A percentile compares a stretch with the other conserved stretches of the same genome.
Conservation (phyloP, 2,888 invertebrate species). For the Microchrysa polita region DNA sequence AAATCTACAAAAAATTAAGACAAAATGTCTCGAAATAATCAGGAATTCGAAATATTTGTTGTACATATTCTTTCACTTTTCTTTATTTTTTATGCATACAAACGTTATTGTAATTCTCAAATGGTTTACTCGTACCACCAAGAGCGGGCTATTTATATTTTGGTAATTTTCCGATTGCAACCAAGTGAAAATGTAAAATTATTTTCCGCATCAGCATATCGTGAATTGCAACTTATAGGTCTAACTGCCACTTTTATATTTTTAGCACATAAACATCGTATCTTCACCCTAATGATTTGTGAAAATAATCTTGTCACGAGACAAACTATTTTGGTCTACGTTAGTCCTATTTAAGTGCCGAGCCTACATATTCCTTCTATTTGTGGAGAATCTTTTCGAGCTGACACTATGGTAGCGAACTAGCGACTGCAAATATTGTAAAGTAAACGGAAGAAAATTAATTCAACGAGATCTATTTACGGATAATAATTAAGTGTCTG, state of each 20-base stretch:
- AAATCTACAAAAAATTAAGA: no score
- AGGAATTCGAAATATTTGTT: no score
- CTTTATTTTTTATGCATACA: no score
- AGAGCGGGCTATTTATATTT: neutral
- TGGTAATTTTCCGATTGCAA: neutral
- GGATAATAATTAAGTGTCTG: slow-evolving; percentile 32
- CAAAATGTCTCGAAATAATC: no score
- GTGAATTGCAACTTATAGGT: neutral
- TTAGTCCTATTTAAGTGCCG: slow-evolving; percentile 11
- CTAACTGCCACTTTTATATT: slow-evolving; percentile 10
- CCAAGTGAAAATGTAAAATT: neutral
- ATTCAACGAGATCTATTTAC: slow-evolving; percentile 26
- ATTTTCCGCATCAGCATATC: slow-evolving; percentile 16
- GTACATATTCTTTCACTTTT: no score
- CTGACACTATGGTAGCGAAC: no score
- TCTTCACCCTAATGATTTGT: neutral
- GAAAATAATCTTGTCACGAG: neutral
- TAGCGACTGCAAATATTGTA: no score
- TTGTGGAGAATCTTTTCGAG: no score
- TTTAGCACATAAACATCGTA: neutral
- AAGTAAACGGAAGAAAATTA: slow-evolving; percentile 4
- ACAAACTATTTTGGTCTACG: slow-evolving; percentile 7
- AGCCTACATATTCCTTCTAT: slow-evolving; percentile 24
- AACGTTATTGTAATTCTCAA: no score
- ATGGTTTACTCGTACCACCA: no score